Evolutionary conservation across 2,797 vertebrate genomes (phyloP).

Genomic region (Esox lucius): DNA sequence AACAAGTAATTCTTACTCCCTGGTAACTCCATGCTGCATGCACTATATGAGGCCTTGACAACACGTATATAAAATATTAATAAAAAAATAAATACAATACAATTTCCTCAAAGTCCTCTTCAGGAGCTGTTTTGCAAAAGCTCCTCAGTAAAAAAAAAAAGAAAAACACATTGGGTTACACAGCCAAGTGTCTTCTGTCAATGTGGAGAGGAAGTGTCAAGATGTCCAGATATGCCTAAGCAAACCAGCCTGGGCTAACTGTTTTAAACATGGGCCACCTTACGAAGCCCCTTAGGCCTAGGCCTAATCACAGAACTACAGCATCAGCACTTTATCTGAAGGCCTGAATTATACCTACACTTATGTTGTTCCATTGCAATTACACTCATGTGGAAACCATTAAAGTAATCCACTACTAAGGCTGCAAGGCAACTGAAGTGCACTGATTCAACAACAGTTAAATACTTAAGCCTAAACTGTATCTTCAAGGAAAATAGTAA

Average conservation of each 20-base stretch:
- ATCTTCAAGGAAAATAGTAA: background rate
- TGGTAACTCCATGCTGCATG: too few relatives aligned
- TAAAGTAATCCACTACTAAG: conserved; percentile 50
- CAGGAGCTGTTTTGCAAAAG: too few relatives aligned
- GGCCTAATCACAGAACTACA: conserved; percentile 60
- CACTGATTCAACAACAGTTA: conserved; percentile 14
- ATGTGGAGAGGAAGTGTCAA: background rate
- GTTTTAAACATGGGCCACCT: background rate
- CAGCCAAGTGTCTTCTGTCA: conserved; percentile 3
- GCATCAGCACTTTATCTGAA: conserved; percentile 39
- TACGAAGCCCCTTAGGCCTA: conserved; percentile 23
- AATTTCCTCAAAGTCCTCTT: too few relatives aligned
- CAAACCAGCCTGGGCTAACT: background rate
- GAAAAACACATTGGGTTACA: background rate
- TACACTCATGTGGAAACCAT: conserved; percentile 71
- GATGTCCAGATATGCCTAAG: background rate
- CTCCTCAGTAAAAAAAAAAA: too few relatives aligned
- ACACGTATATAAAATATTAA: too few relatives aligned
- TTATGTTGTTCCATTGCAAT: conserved; percentile 51
- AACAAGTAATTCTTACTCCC: too few relatives aligned
- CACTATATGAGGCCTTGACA: too few relatives aligned
- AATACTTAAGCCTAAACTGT: background rate
- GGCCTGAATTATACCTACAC: conserved; percentile 32
- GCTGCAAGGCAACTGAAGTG: conserved; percentile 20
- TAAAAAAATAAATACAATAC: too few relatives aligned